Base-by-base conservation (phyloP, 2,113 vertebrate genomes). In the Ageneiosus marmoratus region DNA sequence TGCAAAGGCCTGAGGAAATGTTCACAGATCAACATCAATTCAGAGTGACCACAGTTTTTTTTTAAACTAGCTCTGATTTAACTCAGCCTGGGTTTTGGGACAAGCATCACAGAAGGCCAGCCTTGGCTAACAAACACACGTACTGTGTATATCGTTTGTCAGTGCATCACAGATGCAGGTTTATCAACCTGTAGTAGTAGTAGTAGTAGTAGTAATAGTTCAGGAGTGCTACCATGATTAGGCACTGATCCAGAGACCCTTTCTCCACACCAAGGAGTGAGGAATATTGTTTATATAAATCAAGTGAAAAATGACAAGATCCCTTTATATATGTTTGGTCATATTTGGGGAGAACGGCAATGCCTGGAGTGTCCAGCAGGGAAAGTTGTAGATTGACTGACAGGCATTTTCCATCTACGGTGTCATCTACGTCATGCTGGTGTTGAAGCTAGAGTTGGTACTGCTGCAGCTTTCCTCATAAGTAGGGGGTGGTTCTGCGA, bases 401-500 rank as follows among this genome's bases (percentile, higher is more conserved):
- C 32, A 51, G 27, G 18, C n/a, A 55, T 34, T 67, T 81, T 74
- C 18, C 70, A 62, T 41, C 37, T 41, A 9, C 27, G 27, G 53
- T 15, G 29, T 46, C 24, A 58, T 87, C 88, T 88, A 86, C 27
- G 94, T 94, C 89, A 92, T 89, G 0, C 94, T 87, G 67, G 80
- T 91, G 91, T 92, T 95, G 80, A 95, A 92, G 84, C 92, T 92
- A 82, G 95, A 92, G 91, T 94, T 92, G 79, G 93, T 92, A 67
- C 92, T 92, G 85, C 95, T 94, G 91, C 97, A 99, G 93, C 97
- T 99, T 91, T 99, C 97, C 88, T 99, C 98, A 0, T 99, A 99
- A 22, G 95, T 95, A 1, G 98, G 98, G 1, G 98, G 98, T 0
- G 98, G 96, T 85, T 99, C 98, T 99, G 94, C 0, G n/a, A 88